phyloP scores from a whole-genome alignment of 2,797 vertebrate genomes.

The Botia almorhae region DNA sequence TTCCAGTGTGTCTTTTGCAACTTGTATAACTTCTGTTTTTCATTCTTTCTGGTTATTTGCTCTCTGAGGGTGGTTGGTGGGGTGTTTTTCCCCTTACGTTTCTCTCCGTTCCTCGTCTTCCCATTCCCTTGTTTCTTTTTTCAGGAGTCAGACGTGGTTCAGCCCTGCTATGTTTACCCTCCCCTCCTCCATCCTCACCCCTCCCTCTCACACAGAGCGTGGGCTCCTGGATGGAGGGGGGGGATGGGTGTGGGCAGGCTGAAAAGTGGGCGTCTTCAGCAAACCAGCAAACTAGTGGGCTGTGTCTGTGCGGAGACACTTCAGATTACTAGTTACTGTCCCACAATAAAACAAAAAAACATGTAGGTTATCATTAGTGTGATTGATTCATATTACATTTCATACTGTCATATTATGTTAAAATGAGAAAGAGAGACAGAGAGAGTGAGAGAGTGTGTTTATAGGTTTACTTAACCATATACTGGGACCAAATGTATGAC shows the following conservation, averaged over 20 bases:
- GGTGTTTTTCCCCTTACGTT: constrained; percentile 46
- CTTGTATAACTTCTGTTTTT: constrained; percentile 70
- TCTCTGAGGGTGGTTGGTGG: constrained; percentile 8
- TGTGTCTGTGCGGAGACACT: constrained; percentile 2
- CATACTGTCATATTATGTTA: not conserved
- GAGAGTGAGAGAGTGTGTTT: not conserved
- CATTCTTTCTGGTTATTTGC: constrained; percentile 65
- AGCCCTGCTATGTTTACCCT: constrained; percentile 73
- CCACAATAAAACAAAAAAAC: not conserved
- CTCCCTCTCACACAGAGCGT: constrained; percentile 58
- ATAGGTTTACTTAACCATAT: too few relatives aligned
- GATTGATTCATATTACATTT: not conserved
- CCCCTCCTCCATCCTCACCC: constrained; percentile 66
- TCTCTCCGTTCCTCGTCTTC: constrained; percentile 59
- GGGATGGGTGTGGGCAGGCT: not conserved
- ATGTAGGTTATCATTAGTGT: not conserved
- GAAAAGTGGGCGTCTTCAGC: constrained; percentile 28
- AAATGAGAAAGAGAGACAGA: not conserved
- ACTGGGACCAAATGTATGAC: too few relatives aligned
- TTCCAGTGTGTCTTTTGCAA: constrained; percentile 66
- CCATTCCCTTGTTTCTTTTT: constrained; percentile 68
- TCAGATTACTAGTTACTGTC: constrained; percentile 1
- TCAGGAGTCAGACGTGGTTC: constrained; percentile 75
- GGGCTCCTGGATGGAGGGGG: constrained; percentile 30
- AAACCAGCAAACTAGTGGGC: constrained; percentile 4